Evolutionary conservation across 2,113 vertebrate genomes (phyloP), one percentile per base, ranked within the genome.

Genomic region (Callospermophilus lateralis): DNA sequence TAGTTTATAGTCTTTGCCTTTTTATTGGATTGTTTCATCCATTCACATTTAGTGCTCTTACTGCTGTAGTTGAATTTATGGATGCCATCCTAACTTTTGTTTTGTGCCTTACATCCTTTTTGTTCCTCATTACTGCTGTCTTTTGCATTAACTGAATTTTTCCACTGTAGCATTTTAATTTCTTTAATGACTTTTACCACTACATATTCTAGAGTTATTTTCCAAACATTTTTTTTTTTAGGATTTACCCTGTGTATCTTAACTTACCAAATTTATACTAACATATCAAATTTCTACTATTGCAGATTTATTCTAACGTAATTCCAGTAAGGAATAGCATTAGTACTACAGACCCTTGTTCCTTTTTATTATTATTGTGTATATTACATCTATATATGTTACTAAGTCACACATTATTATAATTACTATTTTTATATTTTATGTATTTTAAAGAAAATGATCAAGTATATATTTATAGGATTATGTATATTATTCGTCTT

Each of bases 121-220:
- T 78, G 16, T 26, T 79, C 34, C 24, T 89, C 11, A 72, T 68
- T 83, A 61, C 58, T 80, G 26, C 32, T 81, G n/a, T 58, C 17
- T 68, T 88, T 88, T 74, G n/a, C 45, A 58, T 32, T 58, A 72
- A 79, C 19, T 85, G 45, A 90, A 34, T 74, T 74, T 90, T 74
- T 58, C 37, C 86, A 74, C 39, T 20, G 28, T 90, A 73, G 13
- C 63, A 81, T 90, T 81, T 86, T 86, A 28, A 90, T 84, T 96
- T 84, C 39, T 78, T 63, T 53, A 86, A 20, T 45, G 8, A 70
- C 84, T 30, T 61, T 79, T 96, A 78, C 79, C 6, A 22, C 53
- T 67, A 24, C 58, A n/a, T 12, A 87, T 81, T 87, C 45, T 68
- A 65, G 72, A 86, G n/a, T 76, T 74, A 76, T 76, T 86, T 81